Base-by-base conservation (phyloP, 2,113 vertebrate genomes). In the Osmerus eperlanus region DNA sequence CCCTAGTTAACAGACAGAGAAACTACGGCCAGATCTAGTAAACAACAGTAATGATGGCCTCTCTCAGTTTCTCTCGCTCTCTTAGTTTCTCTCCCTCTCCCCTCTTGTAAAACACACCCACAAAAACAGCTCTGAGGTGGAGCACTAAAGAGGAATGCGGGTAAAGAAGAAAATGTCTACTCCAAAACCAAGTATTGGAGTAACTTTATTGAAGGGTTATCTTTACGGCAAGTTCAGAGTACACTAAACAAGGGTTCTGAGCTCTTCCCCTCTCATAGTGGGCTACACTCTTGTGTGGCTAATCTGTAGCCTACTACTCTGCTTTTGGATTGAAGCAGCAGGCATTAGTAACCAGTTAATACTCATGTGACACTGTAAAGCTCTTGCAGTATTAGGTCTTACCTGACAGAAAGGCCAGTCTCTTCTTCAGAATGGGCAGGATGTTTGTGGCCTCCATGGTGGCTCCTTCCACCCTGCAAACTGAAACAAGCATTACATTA, bases 371-470 rank as follows among this genome's bases (percentile, higher is more conserved):
- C 29, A 64, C 62, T 32, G 28, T 9, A 73, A 54, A 51, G 36
- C 8, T n/a, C 47, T 70, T 14, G 66, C 19, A 84, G 83, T 9
- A 3, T 11, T 15, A 13, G 19, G 81, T n/a, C 11, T 1, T 94
- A 98, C 97, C 97, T 93, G 97, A 99, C 81, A 99, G 92, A 84
- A 98, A 99, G 70, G 97, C 97, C 81, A 99, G 88, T 69, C 95
- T 98, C 90, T 99, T 99, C 92, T 97, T 97, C 83, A 99, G 91
- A 83, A 97, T 90, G 13, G 96, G 92, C 84, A 99, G 79, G 86
- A 99, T 98, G 87, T 79, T 90, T 59, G 93, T 94, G 2, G 97
- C 97, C 80, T 99, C 97, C 97, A 96, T 97, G 72, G 75, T 89
- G 83, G 70, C 21, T 32, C 4, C 25, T 53, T 47, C 63, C 53